Percentiles rank a stretch among this genome's conserved stretches.
Conservation (phyloP, 2,113 vertebrate species). For the Phalacrocorax aristotelis region DNA sequence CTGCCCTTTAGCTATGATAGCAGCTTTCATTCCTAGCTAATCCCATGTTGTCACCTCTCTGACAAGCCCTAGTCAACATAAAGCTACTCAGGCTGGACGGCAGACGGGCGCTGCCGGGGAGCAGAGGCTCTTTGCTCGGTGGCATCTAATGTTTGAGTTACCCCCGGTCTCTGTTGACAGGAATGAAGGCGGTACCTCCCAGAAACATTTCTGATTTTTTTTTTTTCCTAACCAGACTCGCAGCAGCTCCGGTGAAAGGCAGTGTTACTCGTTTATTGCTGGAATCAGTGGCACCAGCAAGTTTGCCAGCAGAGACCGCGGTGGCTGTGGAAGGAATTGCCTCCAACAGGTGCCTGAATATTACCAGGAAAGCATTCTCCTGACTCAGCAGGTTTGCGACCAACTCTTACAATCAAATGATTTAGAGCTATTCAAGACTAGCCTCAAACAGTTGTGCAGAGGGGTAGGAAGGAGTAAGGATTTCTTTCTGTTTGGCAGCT, state of each 20-base stretch:
- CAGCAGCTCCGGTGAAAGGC: background rate
- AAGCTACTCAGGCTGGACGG: background rate
- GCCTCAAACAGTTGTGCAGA: conserved; percentile 21
- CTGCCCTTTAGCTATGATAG: background rate
- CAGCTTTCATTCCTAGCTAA: conserved; percentile 42
- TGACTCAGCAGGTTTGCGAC: conserved; percentile 16
- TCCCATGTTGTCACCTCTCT: conserved; percentile 19
- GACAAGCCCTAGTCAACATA: background rate
- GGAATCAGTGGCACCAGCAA: background rate
- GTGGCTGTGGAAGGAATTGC: conserved; percentile 42
- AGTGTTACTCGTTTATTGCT: background rate
- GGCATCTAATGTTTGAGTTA: background rate
- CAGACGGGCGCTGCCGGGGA: background rate
- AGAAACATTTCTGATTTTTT: background rate
- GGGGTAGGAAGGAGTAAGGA: conserved; percentile 3
- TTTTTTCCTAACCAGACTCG: background rate
- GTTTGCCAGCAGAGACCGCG: background rate
- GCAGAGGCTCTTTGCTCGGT: background rate
- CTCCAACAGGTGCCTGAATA: conserved; percentile 31
- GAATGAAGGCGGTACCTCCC: background rate
- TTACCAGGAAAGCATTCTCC: conserved; percentile 10
- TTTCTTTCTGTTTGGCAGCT: conserved; percentile 30
- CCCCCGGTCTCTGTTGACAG: background rate
- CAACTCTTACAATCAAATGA: conserved; percentile 13
- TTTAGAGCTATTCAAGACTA: conserved; percentile 18